These are phyloP conservation scores for Gadopsis bispinosus DNA, from an alignment of 2,797 vertebrate genomes.

Conservation along the genomic window DNA sequence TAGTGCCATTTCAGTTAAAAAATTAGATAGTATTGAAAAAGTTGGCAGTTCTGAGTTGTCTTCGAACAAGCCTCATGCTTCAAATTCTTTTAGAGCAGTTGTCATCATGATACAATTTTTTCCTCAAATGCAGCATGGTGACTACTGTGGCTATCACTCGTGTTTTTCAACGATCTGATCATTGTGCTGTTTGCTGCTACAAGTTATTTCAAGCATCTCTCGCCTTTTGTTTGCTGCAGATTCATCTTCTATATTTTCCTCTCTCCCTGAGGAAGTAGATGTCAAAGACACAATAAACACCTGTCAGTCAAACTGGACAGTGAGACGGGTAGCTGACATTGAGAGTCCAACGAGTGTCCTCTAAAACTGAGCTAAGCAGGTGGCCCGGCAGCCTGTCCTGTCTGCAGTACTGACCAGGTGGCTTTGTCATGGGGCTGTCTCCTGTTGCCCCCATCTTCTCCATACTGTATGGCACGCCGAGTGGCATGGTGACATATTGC, in stretches of 20 bases:
- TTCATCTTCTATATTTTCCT: slow-evolving; percentile 41
- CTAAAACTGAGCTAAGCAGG: slow-evolving; percentile 76
- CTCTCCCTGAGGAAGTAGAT: slow-evolving; percentile 41
- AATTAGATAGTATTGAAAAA: slow-evolving; percentile 32
- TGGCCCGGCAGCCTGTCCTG: slow-evolving; percentile 78
- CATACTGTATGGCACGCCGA: slow-evolving; percentile 77
- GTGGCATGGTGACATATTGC: slow-evolving; percentile 86
- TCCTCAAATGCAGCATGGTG: background rate
- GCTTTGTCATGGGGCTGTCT: slow-evolving; percentile 81
- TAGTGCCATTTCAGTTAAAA: slow-evolving; percentile 54
- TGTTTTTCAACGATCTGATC: slow-evolving; percentile 35
- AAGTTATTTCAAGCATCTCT: slow-evolving; percentile 38
- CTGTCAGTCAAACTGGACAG: slow-evolving; percentile 75
- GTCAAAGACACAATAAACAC: slow-evolving; percentile 64
- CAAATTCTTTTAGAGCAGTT: slow-evolving; percentile 12
- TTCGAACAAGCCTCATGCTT: slow-evolving; percentile 17
- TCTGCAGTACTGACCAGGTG: slow-evolving; percentile 81
- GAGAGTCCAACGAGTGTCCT: slow-evolving; percentile 76
- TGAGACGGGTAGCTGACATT: slow-evolving; percentile 74
- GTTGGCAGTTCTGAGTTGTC: slow-evolving; percentile 17
- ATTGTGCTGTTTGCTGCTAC: background rate
- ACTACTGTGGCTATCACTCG: slow-evolving; percentile 7
- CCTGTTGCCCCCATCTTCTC: slow-evolving; percentile 75
- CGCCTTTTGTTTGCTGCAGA: slow-evolving; percentile 29
- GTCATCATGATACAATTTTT: background rate